Conservation (phyloP, 30 jellyfish, hydroid and myxozoan genomes). For the Aurelia aurita complex sp. Pacific region DNA sequence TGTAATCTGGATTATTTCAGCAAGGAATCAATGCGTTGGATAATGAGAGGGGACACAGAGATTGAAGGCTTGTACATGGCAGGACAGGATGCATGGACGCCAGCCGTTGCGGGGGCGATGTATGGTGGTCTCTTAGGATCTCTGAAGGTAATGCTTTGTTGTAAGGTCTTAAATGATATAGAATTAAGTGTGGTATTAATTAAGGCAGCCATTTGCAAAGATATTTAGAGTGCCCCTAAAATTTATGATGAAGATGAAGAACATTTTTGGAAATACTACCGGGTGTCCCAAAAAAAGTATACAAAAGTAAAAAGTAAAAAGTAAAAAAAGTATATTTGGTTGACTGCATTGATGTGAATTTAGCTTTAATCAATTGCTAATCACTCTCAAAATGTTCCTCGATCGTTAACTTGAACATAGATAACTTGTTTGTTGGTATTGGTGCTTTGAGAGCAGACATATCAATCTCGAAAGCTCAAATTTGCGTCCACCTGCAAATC, state of each 20-base stretch:
- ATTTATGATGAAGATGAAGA: background rate
- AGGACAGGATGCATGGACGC: constrained; percentile 97
- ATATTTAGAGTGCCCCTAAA: background rate
- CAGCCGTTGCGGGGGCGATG: constrained; percentile 98
- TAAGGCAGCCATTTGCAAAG: background rate
- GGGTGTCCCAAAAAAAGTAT: too few species aligned
- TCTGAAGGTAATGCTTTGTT: constrained; percentile 50
- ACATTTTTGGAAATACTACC: too few species aligned
- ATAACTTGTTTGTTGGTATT: too few species aligned
- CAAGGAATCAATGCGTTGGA: constrained; percentile 82
- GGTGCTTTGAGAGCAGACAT: too few species aligned
- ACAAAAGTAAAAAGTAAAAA: too few species aligned
- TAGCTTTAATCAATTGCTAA: too few species aligned
- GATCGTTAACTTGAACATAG: too few species aligned
- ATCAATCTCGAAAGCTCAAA: too few species aligned
- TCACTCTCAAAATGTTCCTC: too few species aligned
- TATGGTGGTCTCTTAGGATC: constrained; percentile 91
- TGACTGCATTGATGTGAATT: too few species aligned
- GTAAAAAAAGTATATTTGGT: too few species aligned
- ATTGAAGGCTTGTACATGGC: constrained; percentile 76
- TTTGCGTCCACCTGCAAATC: too few species aligned
- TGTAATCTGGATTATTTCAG: constrained; percentile 81
- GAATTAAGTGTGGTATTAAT: background rate
- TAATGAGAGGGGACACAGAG: constrained; percentile 92
- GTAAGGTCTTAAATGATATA: background rate